Conservation (phyloP, 2,888 invertebrate genomes). For the Bhutanitis thaidina region DNA sequence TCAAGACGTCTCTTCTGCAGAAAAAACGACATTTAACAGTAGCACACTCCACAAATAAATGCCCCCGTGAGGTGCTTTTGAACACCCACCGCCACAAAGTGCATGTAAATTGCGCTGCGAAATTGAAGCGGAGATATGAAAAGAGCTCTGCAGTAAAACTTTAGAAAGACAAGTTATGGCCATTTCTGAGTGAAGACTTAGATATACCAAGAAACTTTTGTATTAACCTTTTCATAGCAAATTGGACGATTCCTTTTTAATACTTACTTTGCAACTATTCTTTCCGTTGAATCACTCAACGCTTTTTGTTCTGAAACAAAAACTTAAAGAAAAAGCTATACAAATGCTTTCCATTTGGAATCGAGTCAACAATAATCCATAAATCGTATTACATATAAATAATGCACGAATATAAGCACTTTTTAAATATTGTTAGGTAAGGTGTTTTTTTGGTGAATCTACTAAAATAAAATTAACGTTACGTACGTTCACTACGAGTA, state of each 20-base stretch:
- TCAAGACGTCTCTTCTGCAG: slow-evolving; percentile 72
- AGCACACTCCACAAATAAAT: slow-evolving; percentile 67
- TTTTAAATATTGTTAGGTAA: no score
- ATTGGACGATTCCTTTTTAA: not conserved
- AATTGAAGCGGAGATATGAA: slow-evolving; percentile 73
- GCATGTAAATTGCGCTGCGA: slow-evolving; percentile 75
- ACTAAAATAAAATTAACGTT: no score
- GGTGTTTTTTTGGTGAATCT: no score
- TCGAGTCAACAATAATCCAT: no score
- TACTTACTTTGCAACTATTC: no score
- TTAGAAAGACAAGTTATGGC: slow-evolving; percentile 62
- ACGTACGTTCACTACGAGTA: no score
- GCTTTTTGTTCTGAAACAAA: no score
- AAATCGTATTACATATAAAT: no score
- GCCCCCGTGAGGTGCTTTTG: slow-evolving; percentile 61
- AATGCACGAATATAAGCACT: no score
- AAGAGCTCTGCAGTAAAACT: slow-evolving; percentile 49
- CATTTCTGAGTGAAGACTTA: slow-evolving; percentile 37
- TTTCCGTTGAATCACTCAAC: no score
- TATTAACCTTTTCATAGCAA: slow-evolving; percentile 8
- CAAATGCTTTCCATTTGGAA: no score
- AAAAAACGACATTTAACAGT: slow-evolving; percentile 69
- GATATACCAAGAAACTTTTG: slow-evolving; percentile 11
- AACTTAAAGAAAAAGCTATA: no score
- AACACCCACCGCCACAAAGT: slow-evolving; percentile 68